phyloP scores from a whole-genome alignment of 2,113 vertebrate species.

The Chloroceryle aenea region DNA sequence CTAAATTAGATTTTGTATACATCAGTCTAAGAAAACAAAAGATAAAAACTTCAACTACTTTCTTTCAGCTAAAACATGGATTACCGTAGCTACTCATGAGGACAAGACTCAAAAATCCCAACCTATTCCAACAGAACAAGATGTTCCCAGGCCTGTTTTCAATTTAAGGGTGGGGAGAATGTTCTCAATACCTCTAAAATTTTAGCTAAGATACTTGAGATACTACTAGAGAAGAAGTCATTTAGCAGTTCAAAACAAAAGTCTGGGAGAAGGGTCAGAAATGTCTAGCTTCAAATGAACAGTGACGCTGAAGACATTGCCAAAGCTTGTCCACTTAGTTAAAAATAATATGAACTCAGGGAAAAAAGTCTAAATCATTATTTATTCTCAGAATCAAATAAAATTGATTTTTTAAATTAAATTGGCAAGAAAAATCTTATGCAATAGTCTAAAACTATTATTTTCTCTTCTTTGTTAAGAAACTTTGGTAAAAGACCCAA shows the following conservation, averaged over 20 bases:
- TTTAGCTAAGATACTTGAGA: not conserved
- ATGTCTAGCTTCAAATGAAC: not conserved
- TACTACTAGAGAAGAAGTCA: not conserved
- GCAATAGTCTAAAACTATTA: not conserved
- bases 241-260: not conserved
- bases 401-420: not conserved
- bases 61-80: not conserved
- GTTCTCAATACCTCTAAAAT: not conserved
- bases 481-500: not conserved
- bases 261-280: not conserved
- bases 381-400: not conserved
- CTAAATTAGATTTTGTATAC: not conserved
- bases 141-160: not conserved
- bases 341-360: not conserved
- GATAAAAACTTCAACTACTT: not conserved
- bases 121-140: not conserved
- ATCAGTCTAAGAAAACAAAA: not conserved
- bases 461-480: not conserved
- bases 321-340: not conserved
- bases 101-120: not conserved
- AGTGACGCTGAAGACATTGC: not conserved
- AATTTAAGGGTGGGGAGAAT: not conserved
- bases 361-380: not conserved
- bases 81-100: not conserved
- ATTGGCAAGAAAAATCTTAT: not conserved